These are phyloP conservation scores for Cyprinodon diabolis DNA, from an alignment of 2,797 vertebrate genomes.

Conservation along the genomic window DNA sequence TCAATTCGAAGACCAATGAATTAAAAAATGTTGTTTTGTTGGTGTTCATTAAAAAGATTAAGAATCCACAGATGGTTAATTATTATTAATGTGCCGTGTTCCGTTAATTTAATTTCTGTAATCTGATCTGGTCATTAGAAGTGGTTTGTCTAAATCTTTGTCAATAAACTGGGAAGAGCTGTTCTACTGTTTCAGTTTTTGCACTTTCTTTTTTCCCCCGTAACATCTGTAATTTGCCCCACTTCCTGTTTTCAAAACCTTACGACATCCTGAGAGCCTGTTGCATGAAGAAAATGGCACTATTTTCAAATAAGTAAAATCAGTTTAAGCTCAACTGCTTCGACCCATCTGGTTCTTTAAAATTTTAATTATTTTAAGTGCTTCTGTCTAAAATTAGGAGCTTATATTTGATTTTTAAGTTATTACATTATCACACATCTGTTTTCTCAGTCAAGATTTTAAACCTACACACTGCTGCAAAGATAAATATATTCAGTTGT, in stretches of 20 bases:
- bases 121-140: not conserved
- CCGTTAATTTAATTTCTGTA: not conserved
- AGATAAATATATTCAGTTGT: too few species aligned
- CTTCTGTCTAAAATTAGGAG: not conserved
- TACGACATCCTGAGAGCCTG: not conserved
- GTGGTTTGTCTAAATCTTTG: slow-evolving; percentile 13
- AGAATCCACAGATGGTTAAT: not conserved
- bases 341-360: not conserved
- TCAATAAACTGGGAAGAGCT: slow-evolving; percentile 64
- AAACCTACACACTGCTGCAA: too few species aligned
- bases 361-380: not conserved
- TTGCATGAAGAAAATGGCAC: not conserved
- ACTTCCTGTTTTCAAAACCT: not conserved
- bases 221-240: not conserved
- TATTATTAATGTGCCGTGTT: slow-evolving; percentile 16
- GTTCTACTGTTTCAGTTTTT: slow-evolving; percentile 18
- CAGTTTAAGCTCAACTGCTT: not conserved
- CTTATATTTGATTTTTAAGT: not conserved
- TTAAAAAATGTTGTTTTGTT: not conserved
- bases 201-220: not conserved
- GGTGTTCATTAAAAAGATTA: slow-evolving; percentile 6
- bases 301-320: not conserved
- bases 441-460: too few species aligned
- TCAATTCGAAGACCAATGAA: not conserved
- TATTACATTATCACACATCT: too few species aligned